Conservation (phyloP, 2,113 vertebrate species). For the Hippocampus zosterae region DNA sequence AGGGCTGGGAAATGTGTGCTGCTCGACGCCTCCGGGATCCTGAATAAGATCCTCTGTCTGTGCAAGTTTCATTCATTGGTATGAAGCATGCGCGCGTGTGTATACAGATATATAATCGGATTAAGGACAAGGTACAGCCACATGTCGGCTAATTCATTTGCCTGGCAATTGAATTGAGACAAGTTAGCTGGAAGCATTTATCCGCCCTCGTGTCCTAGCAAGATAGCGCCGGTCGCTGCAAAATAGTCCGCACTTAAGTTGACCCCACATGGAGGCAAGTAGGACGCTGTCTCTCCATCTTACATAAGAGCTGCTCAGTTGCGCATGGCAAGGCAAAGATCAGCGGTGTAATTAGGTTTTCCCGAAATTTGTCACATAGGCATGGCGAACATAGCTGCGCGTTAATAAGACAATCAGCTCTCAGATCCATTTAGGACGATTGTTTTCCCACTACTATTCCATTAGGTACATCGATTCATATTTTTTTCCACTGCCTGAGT, state of each 20-base stretch:
- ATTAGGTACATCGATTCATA: background rate
- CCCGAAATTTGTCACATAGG: conserved; percentile 40
- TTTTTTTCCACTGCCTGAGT: background rate
- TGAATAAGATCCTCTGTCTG: conserved; percentile 55
- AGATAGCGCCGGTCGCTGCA: conserved; percentile 13
- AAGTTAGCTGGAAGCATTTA: conserved; percentile 58
- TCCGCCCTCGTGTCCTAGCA: conserved; percentile 1
- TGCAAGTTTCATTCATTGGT: conserved; percentile 37
- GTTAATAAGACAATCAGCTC: conserved; percentile 8
- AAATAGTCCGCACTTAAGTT: conserved; percentile 24
- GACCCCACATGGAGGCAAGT: conserved; percentile 8
- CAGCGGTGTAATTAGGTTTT: conserved; percentile 34
- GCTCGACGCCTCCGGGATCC: conserved; percentile 61
- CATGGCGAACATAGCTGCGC: conserved; percentile 43
- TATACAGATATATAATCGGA: conserved; percentile 60
- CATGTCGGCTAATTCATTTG: conserved; percentile 72
- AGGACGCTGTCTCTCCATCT: background rate
- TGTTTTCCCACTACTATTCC: background rate
- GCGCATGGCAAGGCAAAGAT: conserved; percentile 26
- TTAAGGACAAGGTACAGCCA: conserved; percentile 65
- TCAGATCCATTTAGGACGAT: background rate
- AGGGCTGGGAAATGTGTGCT: conserved; percentile 26
- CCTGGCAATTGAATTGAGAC: conserved; percentile 67
- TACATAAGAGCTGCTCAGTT: conserved; percentile 23
- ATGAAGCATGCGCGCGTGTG: conserved; percentile 33